Evolutionary conservation across 2,888 invertebrate species (phyloP), one percentile per base, ranked within the genome.

Genomic region (Pollenia angustigena): DNA sequence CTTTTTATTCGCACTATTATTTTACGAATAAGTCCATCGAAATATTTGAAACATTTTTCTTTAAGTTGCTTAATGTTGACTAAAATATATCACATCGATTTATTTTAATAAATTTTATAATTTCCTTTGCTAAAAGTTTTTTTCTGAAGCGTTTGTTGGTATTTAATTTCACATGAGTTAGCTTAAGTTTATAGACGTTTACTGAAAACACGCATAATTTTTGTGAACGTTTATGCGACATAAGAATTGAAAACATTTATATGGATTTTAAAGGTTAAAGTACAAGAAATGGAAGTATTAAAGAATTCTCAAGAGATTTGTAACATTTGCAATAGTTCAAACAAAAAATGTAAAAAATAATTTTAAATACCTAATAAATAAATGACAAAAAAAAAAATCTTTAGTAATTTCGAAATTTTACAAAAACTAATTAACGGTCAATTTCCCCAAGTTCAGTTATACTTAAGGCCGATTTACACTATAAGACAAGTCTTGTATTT

Each of bases 1-100:
- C 54, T 44, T 79, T 82, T 72, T 12, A 85, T 56, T 40, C 74
- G 52, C 56, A 32, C 14, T 79, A 74, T 74, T 62, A 85, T 69
- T 56, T 79, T 60, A 62, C 69, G 54, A 42, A 85, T 62, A 42
- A 82, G 46, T 16, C n/a, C 48, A 56, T 75, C 56, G 18, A 78
- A 82, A 50, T 64, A 82, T 74, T 74, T 66, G 9, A 79, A 56
- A 75, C 62, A 74, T 79, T 82, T 85, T 81, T 78, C 71, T 46
- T 42, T 71, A 58, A 71, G 79, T 54, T 82, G 12, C 82, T 68
- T 62, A 82, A 82, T 85, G 74, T 74, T 66, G 60, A 32, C 7
- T 32, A 60, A 66, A 23, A 48, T 66, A 40, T 72, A 40, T 32
- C 32, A 62, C 75, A 81, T 81, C 40, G 16, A 66, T 58, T 52